Evolutionary conservation across 2,113 vertebrate species (phyloP).

Genomic region (Erythrolamprus reginae): DNA sequence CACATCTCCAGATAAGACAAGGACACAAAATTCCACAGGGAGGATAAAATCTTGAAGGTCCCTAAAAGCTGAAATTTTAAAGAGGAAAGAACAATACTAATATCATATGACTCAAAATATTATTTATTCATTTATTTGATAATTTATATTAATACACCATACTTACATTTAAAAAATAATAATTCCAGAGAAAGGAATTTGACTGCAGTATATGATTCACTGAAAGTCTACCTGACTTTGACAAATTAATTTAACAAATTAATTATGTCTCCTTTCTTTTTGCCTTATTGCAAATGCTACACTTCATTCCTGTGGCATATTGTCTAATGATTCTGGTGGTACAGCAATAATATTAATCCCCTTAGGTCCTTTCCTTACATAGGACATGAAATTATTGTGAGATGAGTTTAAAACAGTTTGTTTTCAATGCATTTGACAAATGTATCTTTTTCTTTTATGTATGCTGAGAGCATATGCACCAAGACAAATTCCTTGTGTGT

Average conservation of each 20-base stretch:
- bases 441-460: no score
- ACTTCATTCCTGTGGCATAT: background rate
- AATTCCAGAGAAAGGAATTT: background rate
- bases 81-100: slow-evolving; percentile 35
- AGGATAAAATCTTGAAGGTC: background rate
- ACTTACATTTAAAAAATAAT: background rate
- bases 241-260: slow-evolving; percentile 15
- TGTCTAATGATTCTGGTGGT: background rate
- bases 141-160: background rate
- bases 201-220: slow-evolving; percentile 33
- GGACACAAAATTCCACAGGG: background rate
- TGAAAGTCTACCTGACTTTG: slow-evolving; percentile 4
- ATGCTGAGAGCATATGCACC: no score
- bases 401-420: background rate
- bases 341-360: background rate
- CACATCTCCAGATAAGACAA: background rate
- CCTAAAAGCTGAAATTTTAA: slow-evolving; percentile 22
- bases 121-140: background rate
- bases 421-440: background rate
- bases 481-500: no score
- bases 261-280: background rate
- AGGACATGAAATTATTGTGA: background rate
- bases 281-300: background rate
- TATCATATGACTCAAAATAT: slow-evolving; percentile 1
- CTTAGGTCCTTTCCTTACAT: background rate